Base-by-base conservation (phyloP, 2,888 invertebrate species). In the Thyatira batis region DNA sequence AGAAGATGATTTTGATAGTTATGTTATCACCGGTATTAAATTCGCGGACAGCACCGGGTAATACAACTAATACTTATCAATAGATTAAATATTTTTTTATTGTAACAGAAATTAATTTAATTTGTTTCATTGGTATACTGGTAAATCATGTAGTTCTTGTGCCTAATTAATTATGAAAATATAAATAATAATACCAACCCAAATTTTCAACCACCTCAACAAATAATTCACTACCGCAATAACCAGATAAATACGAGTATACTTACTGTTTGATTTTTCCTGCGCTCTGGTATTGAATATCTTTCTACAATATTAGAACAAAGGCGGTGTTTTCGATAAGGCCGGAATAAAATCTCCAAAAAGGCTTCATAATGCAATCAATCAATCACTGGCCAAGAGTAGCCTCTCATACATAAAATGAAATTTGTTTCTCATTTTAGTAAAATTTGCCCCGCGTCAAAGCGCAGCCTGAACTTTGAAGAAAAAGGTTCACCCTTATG, bases 291-390 rank as follows among this genome's bases (percentile, higher is more conserved):
- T 39, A 39, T 39, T 8, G 17, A 0, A 39, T 39, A 8, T 39
- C 8, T 39, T 17, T 4, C 2, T 39, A 17, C 13, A 33, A 25
- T 45, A 13, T 25, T 17, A 9, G 25, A 25, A 45, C 46, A 46
- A 48, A 27, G 27, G 48, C 10, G 27, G 11, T 17, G 43, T 23
- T 55, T 52, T 49, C 44, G 21, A 25, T 45, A 51, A 46, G 46
- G 52, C 17, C 25, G 17, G 50, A 60, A 55, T 57, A 57, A 61
- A 52, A 61, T 60, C 54, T 53, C 49, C 52, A 49, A 58, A 60
- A 60, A 59, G 65, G 55, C 68, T 66, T 51, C 56, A 17, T 8
- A 54, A 67, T 65, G 61, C 59, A 57, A 69, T 69, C 63, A 61
- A 70, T 67, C 63, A 67, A 57, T 28, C 53, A 62, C 67, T 70